A percentile compares a stretch with the other conserved stretches of the same genome.
Conservation (phyloP, 2,888 invertebrate species). For the Campoletis raptor region DNA sequence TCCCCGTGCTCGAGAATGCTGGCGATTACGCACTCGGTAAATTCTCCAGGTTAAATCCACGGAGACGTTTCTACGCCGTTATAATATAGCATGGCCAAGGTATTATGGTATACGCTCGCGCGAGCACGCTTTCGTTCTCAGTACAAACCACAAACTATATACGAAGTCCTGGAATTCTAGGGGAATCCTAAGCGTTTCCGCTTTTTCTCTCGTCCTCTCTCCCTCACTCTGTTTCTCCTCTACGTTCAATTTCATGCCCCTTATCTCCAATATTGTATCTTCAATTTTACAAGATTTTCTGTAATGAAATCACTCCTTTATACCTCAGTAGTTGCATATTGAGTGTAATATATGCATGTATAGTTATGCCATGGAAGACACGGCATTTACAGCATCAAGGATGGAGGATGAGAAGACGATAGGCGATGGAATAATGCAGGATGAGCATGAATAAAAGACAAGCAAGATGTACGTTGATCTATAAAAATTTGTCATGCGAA, state of each 20-base stretch:
- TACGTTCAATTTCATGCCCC: slow-evolving; percentile 37
- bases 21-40: slow-evolving; percentile 70
- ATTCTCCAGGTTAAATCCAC: slow-evolving; percentile 67
- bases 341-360: slow-evolving; percentile 7
- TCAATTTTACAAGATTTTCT: slow-evolving; percentile 57
- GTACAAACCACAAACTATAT: slow-evolving; percentile 59
- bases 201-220: not conserved
- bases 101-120: slow-evolving; percentile 27
- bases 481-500: slow-evolving; percentile 67
- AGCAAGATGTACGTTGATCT: slow-evolving; percentile 45
- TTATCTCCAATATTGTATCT: slow-evolving; percentile 32
- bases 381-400: slow-evolving; percentile 20
- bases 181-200: slow-evolving; percentile 32
- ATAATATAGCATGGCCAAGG: slow-evolving; percentile 38
- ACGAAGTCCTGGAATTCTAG: slow-evolving; percentile 61
- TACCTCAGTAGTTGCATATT: slow-evolving; percentile 1
- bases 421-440: slow-evolving; percentile 52
- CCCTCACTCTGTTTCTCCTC: no score
- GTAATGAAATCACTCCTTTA: slow-evolving; percentile 48
- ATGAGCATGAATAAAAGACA: slow-evolving; percentile 60
- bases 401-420: slow-evolving; percentile 9
- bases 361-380: not conserved
- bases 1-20: slow-evolving; percentile 65
- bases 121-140: slow-evolving; percentile 32
- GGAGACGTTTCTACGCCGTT: slow-evolving; percentile 57